Percentiles rank a stretch among this genome's conserved stretches.
These are phyloP conservation scores for Lycocerus yunnanus DNA, from an alignment of 2,888 invertebrate species.

Conservation along the genomic window DNA sequence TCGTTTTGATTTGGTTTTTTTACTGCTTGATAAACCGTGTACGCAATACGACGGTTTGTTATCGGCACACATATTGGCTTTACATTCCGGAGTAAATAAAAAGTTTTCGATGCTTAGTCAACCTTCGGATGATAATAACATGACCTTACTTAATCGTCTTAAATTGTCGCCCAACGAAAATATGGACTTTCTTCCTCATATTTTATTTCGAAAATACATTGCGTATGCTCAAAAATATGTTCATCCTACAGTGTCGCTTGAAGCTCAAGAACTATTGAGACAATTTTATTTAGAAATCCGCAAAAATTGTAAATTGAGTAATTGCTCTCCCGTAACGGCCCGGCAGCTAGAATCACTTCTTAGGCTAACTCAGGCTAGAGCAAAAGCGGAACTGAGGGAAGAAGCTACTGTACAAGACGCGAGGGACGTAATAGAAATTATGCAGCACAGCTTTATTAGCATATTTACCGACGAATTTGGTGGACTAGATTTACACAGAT, in stretches of 20 bases:
- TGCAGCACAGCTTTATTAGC: conserved; percentile 79
- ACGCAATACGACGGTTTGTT: conserved; percentile 62
- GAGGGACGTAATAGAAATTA: conserved; percentile 81
- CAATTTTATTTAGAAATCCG: conserved; percentile 82
- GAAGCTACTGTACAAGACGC: conserved; percentile 82
- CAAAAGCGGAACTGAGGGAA: conserved; percentile 83
- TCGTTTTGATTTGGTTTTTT: conserved; percentile 91
- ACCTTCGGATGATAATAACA: neutral
- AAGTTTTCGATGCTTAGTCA: neutral
- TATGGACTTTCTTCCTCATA: conserved; percentile 74
- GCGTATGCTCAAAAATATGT: conserved; percentile 89
- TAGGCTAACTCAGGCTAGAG: conserved; percentile 86
- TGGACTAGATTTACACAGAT: conserved; percentile 65
- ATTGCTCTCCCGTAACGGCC: conserved; percentile 81
- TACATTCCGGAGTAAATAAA: conserved; percentile 64
- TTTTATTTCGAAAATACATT: conserved; percentile 85
- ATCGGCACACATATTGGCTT: conserved; percentile 81
- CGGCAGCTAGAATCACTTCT: conserved; percentile 89
- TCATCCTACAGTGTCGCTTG: conserved; percentile 73
- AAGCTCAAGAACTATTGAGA: conserved; percentile 73
- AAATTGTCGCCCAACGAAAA: conserved; percentile 64
- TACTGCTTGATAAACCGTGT: conserved; percentile 85
- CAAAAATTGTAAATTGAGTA: conserved; percentile 65
- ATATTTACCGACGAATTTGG: conserved; percentile 76
- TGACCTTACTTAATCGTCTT: conserved; percentile 56